Conservation (phyloP, 2,113 vertebrate genomes). For the Trogon surrucura region DNA sequence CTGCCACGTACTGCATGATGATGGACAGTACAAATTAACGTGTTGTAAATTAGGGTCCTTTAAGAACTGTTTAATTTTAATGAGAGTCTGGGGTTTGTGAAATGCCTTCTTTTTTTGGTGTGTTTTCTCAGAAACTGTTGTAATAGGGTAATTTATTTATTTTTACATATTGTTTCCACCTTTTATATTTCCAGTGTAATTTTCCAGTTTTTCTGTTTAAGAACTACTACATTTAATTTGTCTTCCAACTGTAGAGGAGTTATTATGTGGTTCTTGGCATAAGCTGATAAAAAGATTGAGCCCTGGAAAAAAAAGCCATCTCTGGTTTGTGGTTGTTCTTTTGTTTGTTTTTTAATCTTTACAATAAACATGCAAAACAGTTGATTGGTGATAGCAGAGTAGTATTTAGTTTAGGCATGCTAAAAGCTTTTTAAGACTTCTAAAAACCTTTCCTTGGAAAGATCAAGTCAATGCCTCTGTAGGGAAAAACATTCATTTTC, state of each 20-base stretch:
- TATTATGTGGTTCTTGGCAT: not conserved
- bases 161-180: not conserved
- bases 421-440: not conserved
- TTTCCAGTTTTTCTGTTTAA: not conserved
- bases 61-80: not conserved
- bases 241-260: not conserved
- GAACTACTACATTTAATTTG: not conserved
- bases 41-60: not conserved
- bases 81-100: not conserved
- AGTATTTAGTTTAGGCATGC: not conserved
- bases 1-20: not conserved
- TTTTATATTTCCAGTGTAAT: not conserved
- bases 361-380: not conserved
- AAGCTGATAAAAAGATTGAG: not conserved
- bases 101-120: fast-evolving
- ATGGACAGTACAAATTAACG: not conserved
- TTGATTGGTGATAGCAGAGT: not conserved
- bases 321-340: not conserved
- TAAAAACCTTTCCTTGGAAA: not conserved
- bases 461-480: not conserved
- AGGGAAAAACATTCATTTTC: conserved; percentile 33
- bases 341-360: not conserved
- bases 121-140: not conserved
- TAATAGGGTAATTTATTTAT: not conserved
- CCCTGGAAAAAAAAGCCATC: not conserved